A percentile compares a stretch with the other conserved stretches of the same genome.
Evolutionary conservation across 2,797 vertebrate genomes (phyloP).

Genomic region (Eulemur rubriventer): DNA sequence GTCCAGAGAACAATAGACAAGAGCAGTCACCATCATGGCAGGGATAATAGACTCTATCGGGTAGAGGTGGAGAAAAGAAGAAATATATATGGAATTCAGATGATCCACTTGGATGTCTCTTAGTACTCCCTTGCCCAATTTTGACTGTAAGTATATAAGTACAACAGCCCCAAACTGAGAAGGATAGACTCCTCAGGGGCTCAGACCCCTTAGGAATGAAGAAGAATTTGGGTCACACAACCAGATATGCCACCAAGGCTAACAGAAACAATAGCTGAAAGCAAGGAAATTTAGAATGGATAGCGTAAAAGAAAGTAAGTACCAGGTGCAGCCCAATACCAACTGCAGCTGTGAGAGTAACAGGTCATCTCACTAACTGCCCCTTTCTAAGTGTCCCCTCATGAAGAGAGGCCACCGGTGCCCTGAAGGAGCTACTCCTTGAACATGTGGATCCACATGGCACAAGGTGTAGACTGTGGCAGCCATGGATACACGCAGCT

Average conservation of each 20-base stretch:
- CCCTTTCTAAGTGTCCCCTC: background rate
- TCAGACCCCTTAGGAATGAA: background rate
- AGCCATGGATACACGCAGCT: background rate
- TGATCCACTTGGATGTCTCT: background rate
- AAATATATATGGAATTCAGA: background rate
- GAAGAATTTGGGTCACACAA: background rate
- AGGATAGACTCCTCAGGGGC: background rate
- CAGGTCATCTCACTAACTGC: background rate
- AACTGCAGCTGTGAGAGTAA: background rate
- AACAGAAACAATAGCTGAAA: background rate
- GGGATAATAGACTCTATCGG: background rate
- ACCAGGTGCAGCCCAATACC: background rate
- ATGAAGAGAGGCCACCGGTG: background rate
- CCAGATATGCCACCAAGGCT: background rate
- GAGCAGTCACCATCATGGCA: background rate
- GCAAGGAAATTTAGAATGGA: background rate
- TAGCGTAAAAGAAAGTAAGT: fast-evolving
- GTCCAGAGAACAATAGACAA: background rate
- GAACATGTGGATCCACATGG: background rate
- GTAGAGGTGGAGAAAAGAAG: background rate
- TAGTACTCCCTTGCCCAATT: background rate
- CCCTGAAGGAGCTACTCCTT: background rate
- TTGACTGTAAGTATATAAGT: background rate
- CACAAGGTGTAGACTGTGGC: background rate
- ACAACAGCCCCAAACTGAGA: background rate